These are phyloP conservation scores for Charina bottae DNA, from an alignment of 2,113 vertebrate genomes.

Conservation along the genomic window DNA sequence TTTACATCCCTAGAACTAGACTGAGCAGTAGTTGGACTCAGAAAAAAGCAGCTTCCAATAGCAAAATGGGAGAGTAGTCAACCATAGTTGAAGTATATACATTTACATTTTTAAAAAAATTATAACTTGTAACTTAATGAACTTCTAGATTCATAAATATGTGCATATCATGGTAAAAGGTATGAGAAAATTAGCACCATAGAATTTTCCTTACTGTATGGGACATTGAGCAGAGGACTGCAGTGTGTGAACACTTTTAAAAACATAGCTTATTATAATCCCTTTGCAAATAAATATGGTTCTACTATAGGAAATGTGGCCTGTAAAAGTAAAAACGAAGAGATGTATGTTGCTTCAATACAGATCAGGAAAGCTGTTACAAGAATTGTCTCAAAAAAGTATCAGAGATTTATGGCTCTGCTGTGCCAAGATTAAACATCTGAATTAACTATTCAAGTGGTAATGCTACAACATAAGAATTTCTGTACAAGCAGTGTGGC, in stretches of 20 bases:
- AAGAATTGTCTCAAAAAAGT: not conserved
- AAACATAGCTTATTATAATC: not conserved
- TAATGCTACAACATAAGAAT: not conserved
- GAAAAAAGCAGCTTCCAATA: not conserved
- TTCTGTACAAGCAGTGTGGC: not conserved
- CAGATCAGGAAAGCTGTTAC: not conserved
- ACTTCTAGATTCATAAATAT: not conserved
- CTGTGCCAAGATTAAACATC: conserved; percentile 3
- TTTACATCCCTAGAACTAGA: not conserved
- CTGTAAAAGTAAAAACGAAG: not conserved
- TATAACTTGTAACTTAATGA: not conserved
- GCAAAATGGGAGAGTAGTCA: not conserved
- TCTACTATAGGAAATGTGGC: not conserved
- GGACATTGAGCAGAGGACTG: not conserved
- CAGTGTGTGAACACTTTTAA: not conserved
- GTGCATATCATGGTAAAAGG: not conserved
- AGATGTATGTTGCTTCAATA: not conserved
- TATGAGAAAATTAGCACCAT: not conserved
- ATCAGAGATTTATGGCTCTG: not conserved
- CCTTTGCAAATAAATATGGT: not conserved
- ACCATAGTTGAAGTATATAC: not conserved
- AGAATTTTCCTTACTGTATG: not conserved
- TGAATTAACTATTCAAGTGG: not conserved
- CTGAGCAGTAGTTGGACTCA: not conserved
- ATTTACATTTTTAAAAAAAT: not conserved